Evolutionary conservation across 2,113 vertebrate species (phyloP), one percentile per base, ranked within the genome.

Genomic region (Grammomys dolichurus): DNA sequence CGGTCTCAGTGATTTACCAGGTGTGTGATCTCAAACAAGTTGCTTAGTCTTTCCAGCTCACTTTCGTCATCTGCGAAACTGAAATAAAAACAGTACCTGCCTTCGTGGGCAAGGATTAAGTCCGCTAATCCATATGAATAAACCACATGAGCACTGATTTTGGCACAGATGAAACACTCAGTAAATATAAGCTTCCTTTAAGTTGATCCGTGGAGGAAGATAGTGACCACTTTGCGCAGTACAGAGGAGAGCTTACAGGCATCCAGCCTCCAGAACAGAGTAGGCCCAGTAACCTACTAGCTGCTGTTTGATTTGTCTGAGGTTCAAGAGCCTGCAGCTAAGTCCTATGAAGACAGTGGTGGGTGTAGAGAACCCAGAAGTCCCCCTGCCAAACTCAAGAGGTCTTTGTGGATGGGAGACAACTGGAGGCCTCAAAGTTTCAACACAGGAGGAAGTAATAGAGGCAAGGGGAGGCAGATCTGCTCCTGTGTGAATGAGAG

Each of bases 41-140:
- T 14, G 58, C 89, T 86, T 95, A 33, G 85, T 73, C 80, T 97
- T 90, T 69, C n/a, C 72, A 14, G 31, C 20, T 90, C 73, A 91
- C 31, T 91, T 89, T 93, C 84, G 87, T 78, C 78, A 80, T 77
- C 81, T 88, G 58, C 72, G 75, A 93, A 96, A 89, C 13, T 96
- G 90, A 96, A 95, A 85, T 91, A 85, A 96, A 89, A 93, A 94
- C 43, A 54, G 67, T 19, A 46, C 58, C 43, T 75, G 48, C 4
- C 28, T 90, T 63, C 54, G n/a, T 43, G 75, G 84, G 36, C 13
- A 16, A 87, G 36, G 73, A 63, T 93, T 89, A 89, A 89, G n/a
- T 48, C 19, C 28, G 26, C 46, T 77, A 93, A 96, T 88, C 26
- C 36, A 93, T 40, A 70, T 36, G 81, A 82, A 78, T 48, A 90